Evolutionary conservation across 2,113 vertebrate species (phyloP).

Genomic region (Oreochromis tanganicae): DNA sequence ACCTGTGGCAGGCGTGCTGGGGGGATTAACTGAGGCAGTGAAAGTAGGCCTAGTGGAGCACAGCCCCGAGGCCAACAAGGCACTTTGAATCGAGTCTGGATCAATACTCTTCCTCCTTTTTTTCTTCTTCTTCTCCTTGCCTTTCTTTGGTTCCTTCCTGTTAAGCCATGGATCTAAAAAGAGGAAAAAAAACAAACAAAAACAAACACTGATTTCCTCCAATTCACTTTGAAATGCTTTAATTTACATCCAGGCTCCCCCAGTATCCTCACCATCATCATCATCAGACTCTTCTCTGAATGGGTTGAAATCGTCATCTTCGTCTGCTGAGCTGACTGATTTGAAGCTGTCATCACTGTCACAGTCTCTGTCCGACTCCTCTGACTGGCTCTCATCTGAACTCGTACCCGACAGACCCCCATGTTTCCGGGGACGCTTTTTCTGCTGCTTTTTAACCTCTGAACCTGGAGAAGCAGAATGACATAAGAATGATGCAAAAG

Average conservation of each 20-base stretch:
- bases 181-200: accelerated
- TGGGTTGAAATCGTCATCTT: constrained; percentile 92
- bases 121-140: constrained; percentile 87
- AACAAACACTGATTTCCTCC: neutral
- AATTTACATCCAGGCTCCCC: neutral
- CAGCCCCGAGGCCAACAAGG: constrained; percentile 97
- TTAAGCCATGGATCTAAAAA: constrained; percentile 92
- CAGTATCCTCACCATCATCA: constrained; percentile 82
- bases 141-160: constrained; percentile 94
- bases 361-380: constrained; percentile 75
- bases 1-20: constrained; percentile 67
- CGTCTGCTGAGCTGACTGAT: constrained; percentile 89
- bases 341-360: constrained; percentile 93
- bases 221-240: neutral
- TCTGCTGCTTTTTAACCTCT: constrained; percentile 82
- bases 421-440: constrained; percentile 82
- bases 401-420: constrained; percentile 89
- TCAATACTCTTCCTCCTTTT: constrained; percentile 86
- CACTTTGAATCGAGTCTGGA: constrained; percentile 99
- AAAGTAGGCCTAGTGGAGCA: constrained; percentile 89
- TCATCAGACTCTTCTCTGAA: constrained; percentile 94
- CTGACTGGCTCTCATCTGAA: constrained; percentile 83
- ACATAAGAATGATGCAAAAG: neutral
- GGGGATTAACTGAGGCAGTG: constrained; percentile 77
- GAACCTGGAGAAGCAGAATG: constrained; percentile 68